Percentiles rank a stretch among this genome's conserved stretches.
These are phyloP conservation scores for Camponotus pennsylvanicus DNA, from an alignment of 1,140 invertebrate species.

Conservation along the genomic window DNA sequence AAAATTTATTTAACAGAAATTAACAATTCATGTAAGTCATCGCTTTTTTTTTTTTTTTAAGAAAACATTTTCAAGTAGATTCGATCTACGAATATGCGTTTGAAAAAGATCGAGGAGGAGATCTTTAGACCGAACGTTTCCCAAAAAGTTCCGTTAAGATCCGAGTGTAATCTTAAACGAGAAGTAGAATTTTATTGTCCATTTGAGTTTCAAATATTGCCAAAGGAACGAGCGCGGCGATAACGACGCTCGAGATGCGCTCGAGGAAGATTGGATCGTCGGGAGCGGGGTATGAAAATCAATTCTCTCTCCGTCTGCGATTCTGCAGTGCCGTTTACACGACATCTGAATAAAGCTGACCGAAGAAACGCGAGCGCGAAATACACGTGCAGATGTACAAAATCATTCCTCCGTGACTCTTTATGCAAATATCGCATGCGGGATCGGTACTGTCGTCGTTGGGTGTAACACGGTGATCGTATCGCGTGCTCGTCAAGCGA, in stretches of 20 bases:
- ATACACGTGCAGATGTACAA: not conserved
- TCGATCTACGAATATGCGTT: too few relatives aligned
- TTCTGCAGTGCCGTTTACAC: constrained; percentile 46
- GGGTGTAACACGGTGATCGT: constrained; percentile 37
- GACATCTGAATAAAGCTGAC: constrained; percentile 57
- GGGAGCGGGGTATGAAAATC: constrained; percentile 55
- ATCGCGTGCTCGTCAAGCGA: constrained; percentile 42
- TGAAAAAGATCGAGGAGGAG: too few relatives aligned
- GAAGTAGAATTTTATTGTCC: constrained; percentile 17
- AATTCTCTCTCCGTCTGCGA: constrained; percentile 49
- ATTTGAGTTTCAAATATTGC: constrained; percentile 18
- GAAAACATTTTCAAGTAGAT: too few relatives aligned
- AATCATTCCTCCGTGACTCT: constrained; percentile 71
- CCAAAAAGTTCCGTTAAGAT: too few relatives aligned
- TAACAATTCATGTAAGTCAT: too few relatives aligned
- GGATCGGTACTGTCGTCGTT: constrained; percentile 38
- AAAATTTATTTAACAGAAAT: too few relatives aligned
- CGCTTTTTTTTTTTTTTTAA: too few relatives aligned
- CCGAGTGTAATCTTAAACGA: not conserved
- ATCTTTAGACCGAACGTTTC: too few relatives aligned
- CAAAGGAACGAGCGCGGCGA: constrained; percentile 21
- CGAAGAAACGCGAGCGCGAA: not conserved
- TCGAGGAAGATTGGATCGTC: constrained; percentile 49
- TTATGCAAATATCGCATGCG: constrained; percentile 64
- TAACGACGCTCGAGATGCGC: constrained; percentile 22